A percentile compares a stretch with the other conserved stretches of the same genome.
phyloP scores from a whole-genome alignment of 2,113 vertebrate species.

The Sebastes fasciatus region DNA sequence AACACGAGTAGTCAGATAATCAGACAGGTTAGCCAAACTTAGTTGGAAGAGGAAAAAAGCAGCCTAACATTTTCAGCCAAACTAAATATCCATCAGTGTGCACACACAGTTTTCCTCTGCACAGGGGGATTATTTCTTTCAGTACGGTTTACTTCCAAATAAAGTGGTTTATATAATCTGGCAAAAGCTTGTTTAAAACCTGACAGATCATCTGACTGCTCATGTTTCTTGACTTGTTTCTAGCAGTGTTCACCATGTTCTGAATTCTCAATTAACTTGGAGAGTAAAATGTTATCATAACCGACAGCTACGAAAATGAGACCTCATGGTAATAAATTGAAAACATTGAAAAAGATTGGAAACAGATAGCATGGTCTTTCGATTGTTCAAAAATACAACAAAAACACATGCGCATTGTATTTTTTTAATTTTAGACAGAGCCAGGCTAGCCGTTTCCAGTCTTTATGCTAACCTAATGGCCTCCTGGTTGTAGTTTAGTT shows the following conservation, averaged over 20 bases:
- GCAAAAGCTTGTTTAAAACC: not conserved
- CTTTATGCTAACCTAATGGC: not conserved
- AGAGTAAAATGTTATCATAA: too few species aligned
- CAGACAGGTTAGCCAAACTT: not conserved
- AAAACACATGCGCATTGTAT: not conserved
- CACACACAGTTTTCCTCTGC: not conserved
- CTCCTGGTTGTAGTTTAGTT: not conserved
- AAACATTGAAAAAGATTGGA: too few species aligned
- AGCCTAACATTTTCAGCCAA: not conserved
- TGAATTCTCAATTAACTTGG: too few species aligned
- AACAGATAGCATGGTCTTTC: too few species aligned
- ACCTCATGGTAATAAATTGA: too few species aligned
- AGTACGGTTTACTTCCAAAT: not conserved
- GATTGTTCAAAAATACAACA: not conserved
- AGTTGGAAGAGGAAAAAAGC: not conserved
- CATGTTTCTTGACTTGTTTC: not conserved
- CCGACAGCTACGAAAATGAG: too few species aligned
- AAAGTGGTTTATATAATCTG: constrained; percentile 3
- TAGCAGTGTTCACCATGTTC: too few species aligned
- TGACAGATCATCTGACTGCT: not conserved
- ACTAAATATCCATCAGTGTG: not conserved
- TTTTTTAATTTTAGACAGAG: not conserved
- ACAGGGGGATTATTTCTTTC: not conserved
- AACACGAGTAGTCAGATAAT: not conserved
- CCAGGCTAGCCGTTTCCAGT: not conserved